Conservation (phyloP, 2,888 invertebrate species). For the Rhopalosiphum nymphaeae region DNA sequence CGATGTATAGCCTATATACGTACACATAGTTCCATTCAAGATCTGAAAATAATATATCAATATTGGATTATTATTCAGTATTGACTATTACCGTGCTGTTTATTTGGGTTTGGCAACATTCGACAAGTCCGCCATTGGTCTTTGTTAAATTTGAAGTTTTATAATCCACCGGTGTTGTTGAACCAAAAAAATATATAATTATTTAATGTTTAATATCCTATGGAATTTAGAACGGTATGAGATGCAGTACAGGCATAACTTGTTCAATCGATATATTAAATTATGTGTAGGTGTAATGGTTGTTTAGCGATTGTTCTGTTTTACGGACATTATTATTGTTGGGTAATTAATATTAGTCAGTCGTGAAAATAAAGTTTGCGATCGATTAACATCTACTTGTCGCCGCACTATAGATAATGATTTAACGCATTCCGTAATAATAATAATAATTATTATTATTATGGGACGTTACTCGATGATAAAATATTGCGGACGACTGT, state of each 20-base stretch:
- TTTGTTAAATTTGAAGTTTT: neutral
- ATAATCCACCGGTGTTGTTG: neutral
- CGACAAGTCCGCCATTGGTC: accelerated
- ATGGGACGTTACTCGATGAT: neutral
- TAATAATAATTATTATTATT: neutral
- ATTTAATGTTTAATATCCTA: neutral
- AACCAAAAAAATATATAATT: neutral
- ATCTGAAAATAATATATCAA: neutral
- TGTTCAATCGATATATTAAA: neutral
- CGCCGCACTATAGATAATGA: neutral
- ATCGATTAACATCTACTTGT: neutral
- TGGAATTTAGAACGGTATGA: neutral
- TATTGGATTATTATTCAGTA: neutral
- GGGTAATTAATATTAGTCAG: neutral
- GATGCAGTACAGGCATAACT: neutral
- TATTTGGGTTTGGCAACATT: neutral
- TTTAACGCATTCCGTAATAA: neutral
- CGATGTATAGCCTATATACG: neutral
- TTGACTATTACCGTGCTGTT: neutral
- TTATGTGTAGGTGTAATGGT: neutral
- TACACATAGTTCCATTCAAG: neutral
- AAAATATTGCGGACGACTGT: neutral
- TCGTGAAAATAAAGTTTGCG: neutral
- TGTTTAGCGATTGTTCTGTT: neutral
- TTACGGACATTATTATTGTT: neutral